Base-by-base conservation (phyloP, 1,140 invertebrate genomes). In the Drosophila serrata region DNA sequence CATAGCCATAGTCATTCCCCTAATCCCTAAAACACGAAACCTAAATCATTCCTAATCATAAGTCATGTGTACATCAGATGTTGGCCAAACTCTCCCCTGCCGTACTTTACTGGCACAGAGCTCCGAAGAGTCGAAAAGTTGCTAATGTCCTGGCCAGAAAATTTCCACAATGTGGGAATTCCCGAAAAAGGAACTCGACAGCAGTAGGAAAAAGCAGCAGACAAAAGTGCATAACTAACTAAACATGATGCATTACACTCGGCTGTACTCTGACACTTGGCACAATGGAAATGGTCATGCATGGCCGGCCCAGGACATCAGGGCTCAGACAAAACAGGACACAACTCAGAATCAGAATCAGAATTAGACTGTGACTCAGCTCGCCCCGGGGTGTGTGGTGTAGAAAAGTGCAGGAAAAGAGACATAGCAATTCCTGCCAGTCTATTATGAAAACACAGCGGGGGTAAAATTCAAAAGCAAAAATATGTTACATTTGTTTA, bases 231-330 rank as follows among this genome's bases (percentile, higher is more conserved):
- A 76, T 76, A 76, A 76, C 74, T 76, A 76, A 76, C 74, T 76
- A 76, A 76, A 76, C 74, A 76, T 76, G 74, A 76, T 76, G 73
- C 73, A 76, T 76, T 76, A 76, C 74, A 59, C 56, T 70, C 35
- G 51, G 29, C 51, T 48, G 55, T 76, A 76, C 72, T 64, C 60
- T 84, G 80, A 76, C 81, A 84, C 72, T 84, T 75, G 75, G 68
- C 49, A 79, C 75, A 82, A 82, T 82, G 75, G 70, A 82, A 82
- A 75, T 79, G 64, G 69, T 79, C 75, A 82, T 82, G 80, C 64
- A 79, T 82, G 70, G 60, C 33, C 46, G 35, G 65, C 29, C 17
- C 61, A 53, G 65, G 65, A 68, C 45, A 51, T 51, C 56, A 19
- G 35, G 29, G 45, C 15, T 29, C 43, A 29, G 24, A 35, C 15